Evolutionary conservation across 2,888 invertebrate species (phyloP).

Genomic region (Hyppa rectilinea): DNA sequence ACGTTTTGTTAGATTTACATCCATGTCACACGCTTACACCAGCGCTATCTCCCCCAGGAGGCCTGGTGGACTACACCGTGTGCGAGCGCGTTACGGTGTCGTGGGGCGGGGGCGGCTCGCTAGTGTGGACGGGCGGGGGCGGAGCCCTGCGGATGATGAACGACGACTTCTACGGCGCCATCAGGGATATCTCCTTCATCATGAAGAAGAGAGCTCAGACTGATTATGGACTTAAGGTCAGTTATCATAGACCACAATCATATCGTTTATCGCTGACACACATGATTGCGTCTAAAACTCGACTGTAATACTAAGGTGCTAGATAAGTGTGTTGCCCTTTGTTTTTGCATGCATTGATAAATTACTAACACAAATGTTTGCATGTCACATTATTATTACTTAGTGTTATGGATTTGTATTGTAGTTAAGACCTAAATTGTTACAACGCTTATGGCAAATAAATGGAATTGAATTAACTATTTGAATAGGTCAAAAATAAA

Average conservation of each 20-base stretch:
- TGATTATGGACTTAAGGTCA: constrained; percentile 95
- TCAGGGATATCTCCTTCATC: constrained; percentile 93
- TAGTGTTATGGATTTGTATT: too few species aligned
- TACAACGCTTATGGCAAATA: too few species aligned
- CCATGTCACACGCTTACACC: too few species aligned
- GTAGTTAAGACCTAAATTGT: too few species aligned
- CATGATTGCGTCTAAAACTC: neutral
- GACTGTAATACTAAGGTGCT: neutral
- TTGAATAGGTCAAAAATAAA: too few species aligned
- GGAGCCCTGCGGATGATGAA: constrained; percentile 85
- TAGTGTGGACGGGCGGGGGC: constrained; percentile 93
- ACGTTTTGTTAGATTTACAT: too few species aligned
- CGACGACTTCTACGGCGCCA: constrained; percentile 85
- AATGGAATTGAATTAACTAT: too few species aligned
- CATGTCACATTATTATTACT: too few species aligned
- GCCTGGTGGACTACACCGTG: constrained; percentile 94
- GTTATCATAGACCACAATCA: neutral
- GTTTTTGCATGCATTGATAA: too few species aligned
- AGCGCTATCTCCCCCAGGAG: constrained; percentile 81
- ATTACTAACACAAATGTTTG: too few species aligned
- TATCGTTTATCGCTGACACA: too few species aligned
- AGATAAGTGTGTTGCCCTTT: neutral
- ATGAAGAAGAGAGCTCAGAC: constrained; percentile 93
- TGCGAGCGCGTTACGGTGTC: constrained; percentile 95
- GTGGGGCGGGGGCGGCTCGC: constrained; percentile 93